Conservation (phyloP, 1,140 invertebrate species). For the Nymphalis io region DNA sequence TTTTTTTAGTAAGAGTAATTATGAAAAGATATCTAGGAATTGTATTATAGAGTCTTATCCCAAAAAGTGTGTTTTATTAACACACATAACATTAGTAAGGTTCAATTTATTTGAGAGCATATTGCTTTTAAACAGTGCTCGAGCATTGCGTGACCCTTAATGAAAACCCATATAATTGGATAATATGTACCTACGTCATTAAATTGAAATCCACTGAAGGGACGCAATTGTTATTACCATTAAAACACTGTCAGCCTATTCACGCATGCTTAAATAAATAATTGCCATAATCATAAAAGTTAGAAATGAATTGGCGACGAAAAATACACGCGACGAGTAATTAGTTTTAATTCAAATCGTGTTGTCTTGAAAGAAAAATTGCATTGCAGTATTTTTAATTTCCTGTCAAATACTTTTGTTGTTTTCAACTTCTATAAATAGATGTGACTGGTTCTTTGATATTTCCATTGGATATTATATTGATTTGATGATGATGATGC, state of each 20-base stretch:
- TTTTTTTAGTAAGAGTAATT: no score
- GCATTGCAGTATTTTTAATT: slow-evolving; percentile 47
- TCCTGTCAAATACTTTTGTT: slow-evolving; percentile 5
- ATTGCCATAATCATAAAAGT: background rate
- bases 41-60: no score
- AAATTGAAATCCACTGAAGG: background rate
- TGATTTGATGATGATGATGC: no score
- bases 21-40: no score
- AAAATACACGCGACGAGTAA: slow-evolving; percentile 35
- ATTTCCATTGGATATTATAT: background rate
- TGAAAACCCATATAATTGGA: slow-evolving; percentile 22
- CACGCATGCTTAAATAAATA: background rate
- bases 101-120: background rate
- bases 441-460: background rate
- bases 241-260: background rate
- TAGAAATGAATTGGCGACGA: slow-evolving; percentile 8
- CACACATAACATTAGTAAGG: no score
- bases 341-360: slow-evolving; percentile 44
- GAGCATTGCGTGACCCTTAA: slow-evolving; percentile 21
- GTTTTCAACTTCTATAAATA: background rate
- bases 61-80: no score
- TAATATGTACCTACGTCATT: background rate
- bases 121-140: slow-evolving; percentile 1
- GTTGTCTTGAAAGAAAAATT: slow-evolving; percentile 1
- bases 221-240: background rate